Evolutionary conservation across 2,888 invertebrate genomes (phyloP).

Genomic region (Pristionchus fissidentatus): DNA sequence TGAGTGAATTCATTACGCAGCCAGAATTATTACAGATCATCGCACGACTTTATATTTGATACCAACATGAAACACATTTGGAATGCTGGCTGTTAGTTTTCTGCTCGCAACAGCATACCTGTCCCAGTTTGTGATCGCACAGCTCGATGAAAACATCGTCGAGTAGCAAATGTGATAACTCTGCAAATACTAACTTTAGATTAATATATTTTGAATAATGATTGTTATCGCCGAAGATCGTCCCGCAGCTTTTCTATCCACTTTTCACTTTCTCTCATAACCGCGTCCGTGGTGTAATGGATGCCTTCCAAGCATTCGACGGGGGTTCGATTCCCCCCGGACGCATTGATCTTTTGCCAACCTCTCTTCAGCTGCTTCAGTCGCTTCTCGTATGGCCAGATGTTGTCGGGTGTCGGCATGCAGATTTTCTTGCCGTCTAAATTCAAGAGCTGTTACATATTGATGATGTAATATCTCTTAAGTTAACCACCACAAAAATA

Average conservation of each 20-base stretch:
- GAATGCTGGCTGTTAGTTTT: no score
- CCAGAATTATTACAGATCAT: no score
- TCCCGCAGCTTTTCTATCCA: no score
- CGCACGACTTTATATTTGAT: no score
- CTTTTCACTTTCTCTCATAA: not conserved
- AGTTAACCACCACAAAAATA: not conserved
- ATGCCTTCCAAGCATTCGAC: constrained; percentile 63
- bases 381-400: constrained; percentile 69
- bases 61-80: not conserved
- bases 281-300: no score
- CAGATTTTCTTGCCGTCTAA: constrained; percentile 72
- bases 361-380: constrained; percentile 67
- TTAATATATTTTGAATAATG: not conserved
- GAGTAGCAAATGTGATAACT: constrained; percentile 65
- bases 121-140: constrained; percentile 71
- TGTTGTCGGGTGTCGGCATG: constrained; percentile 68
- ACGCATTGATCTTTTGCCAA: constrained; percentile 37
- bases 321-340: constrained; percentile 54
- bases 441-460: constrained; percentile 30
- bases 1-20: no score
- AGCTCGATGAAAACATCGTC: constrained; percentile 74
- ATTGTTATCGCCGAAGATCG: no score
- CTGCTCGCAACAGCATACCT: constrained; percentile 55
- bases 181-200: constrained; percentile 53
- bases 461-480: not conserved